Conservation (phyloP, 2,113 vertebrate genomes). For the Entelurus aequoreus region DNA sequence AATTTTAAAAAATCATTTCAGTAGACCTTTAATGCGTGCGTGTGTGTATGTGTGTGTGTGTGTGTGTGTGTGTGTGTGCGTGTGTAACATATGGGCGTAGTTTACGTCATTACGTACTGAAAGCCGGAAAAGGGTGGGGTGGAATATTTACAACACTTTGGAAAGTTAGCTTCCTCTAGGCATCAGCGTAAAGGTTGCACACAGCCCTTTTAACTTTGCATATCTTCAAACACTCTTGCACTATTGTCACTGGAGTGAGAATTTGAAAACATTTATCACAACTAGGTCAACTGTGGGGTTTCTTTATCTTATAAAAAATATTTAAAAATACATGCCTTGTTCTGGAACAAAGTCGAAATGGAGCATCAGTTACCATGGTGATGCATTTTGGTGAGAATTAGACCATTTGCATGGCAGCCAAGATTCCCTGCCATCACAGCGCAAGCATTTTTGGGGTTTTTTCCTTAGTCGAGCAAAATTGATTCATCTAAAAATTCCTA, state of each 20-base stretch:
- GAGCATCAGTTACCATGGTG: slow-evolving; percentile 4
- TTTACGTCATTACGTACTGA: too few species aligned
- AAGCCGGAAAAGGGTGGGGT: neutral
- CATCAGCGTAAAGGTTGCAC: too few species aligned
- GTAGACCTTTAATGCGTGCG: too few species aligned
- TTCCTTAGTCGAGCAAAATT: too few species aligned
- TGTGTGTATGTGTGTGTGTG: too few species aligned
- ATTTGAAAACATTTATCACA: neutral
- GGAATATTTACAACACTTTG: too few species aligned
- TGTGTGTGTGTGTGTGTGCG: too few species aligned
- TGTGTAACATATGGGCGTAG: too few species aligned
- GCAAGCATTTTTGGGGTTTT: too few species aligned
- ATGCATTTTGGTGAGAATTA: neutral
- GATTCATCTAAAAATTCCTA: too few species aligned
- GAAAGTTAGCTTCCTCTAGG: too few species aligned
- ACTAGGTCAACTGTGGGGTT: neutral
- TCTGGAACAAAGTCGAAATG: neutral
- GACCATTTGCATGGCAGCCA: neutral
- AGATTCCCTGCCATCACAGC: neutral
- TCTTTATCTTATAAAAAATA: neutral
- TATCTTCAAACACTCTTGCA: neutral
- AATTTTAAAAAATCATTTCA: too few species aligned
- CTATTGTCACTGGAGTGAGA: neutral
- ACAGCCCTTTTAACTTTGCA: neutral
- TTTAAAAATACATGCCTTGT: neutral